phyloP scores from a whole-genome alignment of 2,797 vertebrate genomes.

The Clarias fuscus region DNA sequence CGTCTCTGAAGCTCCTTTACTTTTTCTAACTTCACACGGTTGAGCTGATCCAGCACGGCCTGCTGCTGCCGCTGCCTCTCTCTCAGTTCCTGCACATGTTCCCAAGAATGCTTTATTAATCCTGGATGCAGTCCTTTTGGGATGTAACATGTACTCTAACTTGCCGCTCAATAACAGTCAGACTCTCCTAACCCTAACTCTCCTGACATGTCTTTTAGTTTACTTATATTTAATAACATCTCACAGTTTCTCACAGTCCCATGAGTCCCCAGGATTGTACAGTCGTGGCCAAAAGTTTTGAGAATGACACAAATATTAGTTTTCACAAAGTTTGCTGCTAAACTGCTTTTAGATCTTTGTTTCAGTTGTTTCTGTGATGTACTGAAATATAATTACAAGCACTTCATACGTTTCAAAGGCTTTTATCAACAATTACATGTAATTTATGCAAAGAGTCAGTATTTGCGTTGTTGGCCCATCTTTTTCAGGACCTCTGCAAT shows the following conservation, averaged over 20 bases:
- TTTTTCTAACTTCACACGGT: conserved; percentile 79
- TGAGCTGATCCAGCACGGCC: conserved; percentile 80
- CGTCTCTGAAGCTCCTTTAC: conserved; percentile 80
- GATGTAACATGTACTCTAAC: background rate
- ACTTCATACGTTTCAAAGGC: too few relatives aligned
- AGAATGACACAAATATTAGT: too few relatives aligned
- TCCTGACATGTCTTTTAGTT: background rate
- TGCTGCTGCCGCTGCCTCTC: conserved; percentile 90
- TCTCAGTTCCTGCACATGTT: conserved; percentile 72
- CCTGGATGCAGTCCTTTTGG: background rate
- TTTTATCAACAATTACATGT: too few relatives aligned
- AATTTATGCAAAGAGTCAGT: too few relatives aligned
- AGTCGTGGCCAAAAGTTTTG: too few relatives aligned
- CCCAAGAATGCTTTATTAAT: background rate
- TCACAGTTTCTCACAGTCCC: background rate
- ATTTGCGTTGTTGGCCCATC: too few relatives aligned
- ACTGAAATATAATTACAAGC: too few relatives aligned
- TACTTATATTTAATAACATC: background rate
- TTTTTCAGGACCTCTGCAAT: too few relatives aligned
- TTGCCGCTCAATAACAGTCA: background rate
- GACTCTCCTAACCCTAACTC: background rate
- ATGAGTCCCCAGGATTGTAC: background rate
- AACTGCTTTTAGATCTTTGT: too few relatives aligned
- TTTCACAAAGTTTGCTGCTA: too few relatives aligned
- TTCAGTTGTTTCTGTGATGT: too few relatives aligned